These are phyloP conservation scores for Sebastolobus altivelis DNA, from an alignment of 2,797 vertebrate species.

Conservation along the genomic window DNA sequence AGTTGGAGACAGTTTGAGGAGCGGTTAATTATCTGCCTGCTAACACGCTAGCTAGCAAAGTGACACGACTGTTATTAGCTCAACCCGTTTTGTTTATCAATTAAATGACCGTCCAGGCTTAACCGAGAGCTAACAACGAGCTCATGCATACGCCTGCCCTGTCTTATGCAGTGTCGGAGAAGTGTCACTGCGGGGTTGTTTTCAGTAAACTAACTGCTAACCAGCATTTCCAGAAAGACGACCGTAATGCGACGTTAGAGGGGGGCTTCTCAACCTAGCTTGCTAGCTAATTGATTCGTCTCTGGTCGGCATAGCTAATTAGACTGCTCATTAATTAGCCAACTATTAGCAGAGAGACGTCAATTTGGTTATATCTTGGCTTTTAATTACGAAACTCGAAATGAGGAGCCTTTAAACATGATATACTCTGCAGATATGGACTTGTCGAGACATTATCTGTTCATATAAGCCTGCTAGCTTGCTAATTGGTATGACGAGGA, in stretches of 20 bases:
- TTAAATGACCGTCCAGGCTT: slow-evolving; percentile 47
- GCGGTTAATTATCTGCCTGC: slow-evolving; percentile 83
- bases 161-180: slow-evolving; percentile 42
- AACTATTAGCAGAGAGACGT: slow-evolving; percentile 36
- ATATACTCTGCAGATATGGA: slow-evolving; percentile 36
- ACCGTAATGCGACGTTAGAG: slow-evolving; percentile 80
- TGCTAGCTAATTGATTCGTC: slow-evolving; percentile 86
- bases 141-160: slow-evolving; percentile 11
- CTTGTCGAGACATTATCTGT: slow-evolving; percentile 65
- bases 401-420: slow-evolving; percentile 29
- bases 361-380: slow-evolving; percentile 7
- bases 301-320: slow-evolving; percentile 83
- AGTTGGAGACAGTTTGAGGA: slow-evolving; percentile 74
- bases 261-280: slow-evolving; percentile 71
- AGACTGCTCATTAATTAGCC: slow-evolving; percentile 84
- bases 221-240: slow-evolving; percentile 54
- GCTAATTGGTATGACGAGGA: slow-evolving; percentile 87
- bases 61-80: slow-evolving; percentile 82
- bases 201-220: slow-evolving; percentile 57
- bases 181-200: slow-evolving; percentile 50
- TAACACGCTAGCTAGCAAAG: slow-evolving; percentile 86
- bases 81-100: slow-evolving; percentile 68
- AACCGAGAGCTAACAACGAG: slow-evolving; percentile 9
- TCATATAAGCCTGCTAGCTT: slow-evolving; percentile 79
- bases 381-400: slow-evolving; percentile 38